A percentile compares a stretch with the other conserved stretches of the same genome.
Conservation (phyloP, 2,113 vertebrate genomes). For the Hemichromis elongatus region DNA sequence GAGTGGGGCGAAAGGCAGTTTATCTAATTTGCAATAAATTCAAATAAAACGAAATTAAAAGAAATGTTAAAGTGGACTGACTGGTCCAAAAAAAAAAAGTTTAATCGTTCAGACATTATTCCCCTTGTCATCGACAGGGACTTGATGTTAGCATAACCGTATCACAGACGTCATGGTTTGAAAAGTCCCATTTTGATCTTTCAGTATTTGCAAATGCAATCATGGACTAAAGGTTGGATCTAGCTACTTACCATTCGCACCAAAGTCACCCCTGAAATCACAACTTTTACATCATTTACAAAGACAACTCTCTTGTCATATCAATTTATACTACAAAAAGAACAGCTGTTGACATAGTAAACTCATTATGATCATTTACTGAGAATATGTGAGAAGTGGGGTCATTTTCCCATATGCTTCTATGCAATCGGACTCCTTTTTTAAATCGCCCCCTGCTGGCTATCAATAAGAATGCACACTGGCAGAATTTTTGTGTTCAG, state of each 20-base stretch:
- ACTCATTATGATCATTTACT: too few species aligned
- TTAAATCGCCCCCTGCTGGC: neutral
- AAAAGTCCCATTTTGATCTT: neutral
- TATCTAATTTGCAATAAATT: neutral
- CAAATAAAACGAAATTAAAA: neutral
- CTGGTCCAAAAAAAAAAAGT: neutral
- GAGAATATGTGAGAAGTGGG: too few species aligned
- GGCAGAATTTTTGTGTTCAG: neutral
- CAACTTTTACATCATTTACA: neutral
- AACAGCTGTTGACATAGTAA: too few species aligned
- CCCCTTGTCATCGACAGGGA: neutral
- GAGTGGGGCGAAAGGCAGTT: neutral
- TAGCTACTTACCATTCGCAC: neutral
- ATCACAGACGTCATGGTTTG: neutral
- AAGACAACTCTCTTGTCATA: too few species aligned
- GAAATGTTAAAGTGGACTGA: neutral
- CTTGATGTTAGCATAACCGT: neutral
- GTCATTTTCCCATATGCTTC: neutral
- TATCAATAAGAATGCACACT: neutral
- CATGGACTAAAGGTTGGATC: neutral
- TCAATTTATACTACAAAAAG: too few species aligned
- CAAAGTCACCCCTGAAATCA: too few species aligned
- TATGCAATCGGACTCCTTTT: neutral
- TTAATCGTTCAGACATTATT: accelerated
- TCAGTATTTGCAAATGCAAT: neutral